Base-by-base conservation (phyloP, 2,113 vertebrate species). In the Amphilophus citrinellus region DNA sequence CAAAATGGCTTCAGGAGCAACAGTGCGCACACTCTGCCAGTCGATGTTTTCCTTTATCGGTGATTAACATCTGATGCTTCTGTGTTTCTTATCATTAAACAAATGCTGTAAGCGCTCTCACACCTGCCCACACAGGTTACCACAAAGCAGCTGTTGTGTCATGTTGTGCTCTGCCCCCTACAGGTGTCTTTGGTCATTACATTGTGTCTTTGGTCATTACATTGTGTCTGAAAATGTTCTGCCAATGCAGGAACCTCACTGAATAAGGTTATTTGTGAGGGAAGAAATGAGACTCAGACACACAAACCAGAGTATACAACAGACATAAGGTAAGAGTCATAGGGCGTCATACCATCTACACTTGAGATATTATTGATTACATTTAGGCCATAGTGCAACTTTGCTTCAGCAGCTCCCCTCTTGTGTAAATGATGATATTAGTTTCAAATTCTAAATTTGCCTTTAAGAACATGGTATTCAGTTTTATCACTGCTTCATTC, bases 161-260 rank as follows among this genome's bases (percentile, higher is more conserved):
- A 15, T 58, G 61, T 58, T 32, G 62, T 78, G 44, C 86, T 77
- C 76, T 86, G 84, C 83, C 87, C 78, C 76, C 83, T 84, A 50
- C 44, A 76, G 68, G 66, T 27, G 27, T 27, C 27, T 27, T 27
- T 27, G 27, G 27, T 27, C 27, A 27, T 35, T n/a, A 42, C 24
- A 68, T 32, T 83, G 79, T 75, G 4, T 56, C 53, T 73, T 73
- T 73, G 68, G 27, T 32, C 24, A 24, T 24, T 24, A 24, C 24
- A 24, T 24, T 53, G 17, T 47, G 56, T 73, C 27, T 32, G 6
- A 7, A 53, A 53, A 44, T 56, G 68, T 53, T 73, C 47, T 73
- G 68, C 50, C 27, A 73, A 3, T 73, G 10, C 68, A 73, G 47
- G 47, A 53, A 7, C 14, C 15, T 53, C 47, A 53, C 47, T 53